phyloP scores from a whole-genome alignment of 1,140 invertebrate species.

The Cryptotermes secundus region DNA sequence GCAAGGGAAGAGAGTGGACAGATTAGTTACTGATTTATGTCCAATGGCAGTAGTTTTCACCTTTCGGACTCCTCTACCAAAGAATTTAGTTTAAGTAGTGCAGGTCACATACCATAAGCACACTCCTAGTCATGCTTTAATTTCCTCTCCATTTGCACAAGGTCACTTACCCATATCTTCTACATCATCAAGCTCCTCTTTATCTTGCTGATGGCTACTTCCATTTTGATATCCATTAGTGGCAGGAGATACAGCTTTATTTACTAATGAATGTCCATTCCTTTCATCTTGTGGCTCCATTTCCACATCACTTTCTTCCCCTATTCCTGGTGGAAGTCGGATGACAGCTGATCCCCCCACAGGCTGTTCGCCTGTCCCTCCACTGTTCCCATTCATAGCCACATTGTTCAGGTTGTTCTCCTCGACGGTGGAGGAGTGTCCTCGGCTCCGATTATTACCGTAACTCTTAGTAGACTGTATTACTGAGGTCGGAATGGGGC shows the following conservation, averaged over 20 bases:
- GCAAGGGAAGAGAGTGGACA: too few relatives aligned
- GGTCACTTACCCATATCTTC: constrained; percentile 52
- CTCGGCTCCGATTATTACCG: constrained; percentile 50
- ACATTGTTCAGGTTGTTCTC: constrained; percentile 55
- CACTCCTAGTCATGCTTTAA: too few relatives aligned
- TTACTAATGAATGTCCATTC: constrained; percentile 42
- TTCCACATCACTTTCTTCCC: constrained; percentile 56
- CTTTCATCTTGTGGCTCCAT: constrained; percentile 54
- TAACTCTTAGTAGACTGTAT: constrained; percentile 69
- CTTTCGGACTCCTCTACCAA: too few relatives aligned
- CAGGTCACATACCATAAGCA: too few relatives aligned
- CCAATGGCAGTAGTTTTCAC: too few relatives aligned
- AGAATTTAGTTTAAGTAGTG: too few relatives aligned
- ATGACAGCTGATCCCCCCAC: not conserved
- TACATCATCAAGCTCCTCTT: constrained; percentile 54
- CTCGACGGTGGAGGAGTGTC: constrained; percentile 46
- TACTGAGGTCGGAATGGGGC: constrained; percentile 66
- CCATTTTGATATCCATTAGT: constrained; percentile 69
- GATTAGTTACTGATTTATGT: too few relatives aligned
- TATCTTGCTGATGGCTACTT: constrained; percentile 47
- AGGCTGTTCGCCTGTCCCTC: constrained; percentile 37
- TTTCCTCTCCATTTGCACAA: not conserved
- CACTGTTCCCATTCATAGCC: constrained; percentile 53
- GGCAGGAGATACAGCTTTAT: constrained; percentile 35
- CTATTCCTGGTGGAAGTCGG: not conserved